phyloP scores from a whole-genome alignment of 2,797 vertebrate genomes.

The Neopelma chrysocephalum region DNA sequence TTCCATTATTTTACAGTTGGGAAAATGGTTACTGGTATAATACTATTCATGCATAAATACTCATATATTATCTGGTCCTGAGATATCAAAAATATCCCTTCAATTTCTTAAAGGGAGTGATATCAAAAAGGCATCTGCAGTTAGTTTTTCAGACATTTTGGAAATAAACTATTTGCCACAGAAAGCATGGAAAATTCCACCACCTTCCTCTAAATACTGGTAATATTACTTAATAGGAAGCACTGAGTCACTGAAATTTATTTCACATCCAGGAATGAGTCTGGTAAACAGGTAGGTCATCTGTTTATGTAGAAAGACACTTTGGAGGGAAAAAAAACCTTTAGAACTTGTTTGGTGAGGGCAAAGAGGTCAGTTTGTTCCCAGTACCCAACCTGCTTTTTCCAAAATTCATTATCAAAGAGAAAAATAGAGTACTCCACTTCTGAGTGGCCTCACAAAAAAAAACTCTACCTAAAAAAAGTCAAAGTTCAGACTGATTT shows the following conservation, averaged over 20 bases:
- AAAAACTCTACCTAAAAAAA: not conserved
- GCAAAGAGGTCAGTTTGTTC: not conserved
- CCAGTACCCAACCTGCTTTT: not conserved
- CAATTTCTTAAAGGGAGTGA: not conserved
- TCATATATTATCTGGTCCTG: not conserved
- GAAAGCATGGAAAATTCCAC: not conserved
- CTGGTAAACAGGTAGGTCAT: conserved; percentile 17
- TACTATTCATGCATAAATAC: not conserved
- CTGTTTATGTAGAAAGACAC: not conserved
- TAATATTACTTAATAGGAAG: conserved; percentile 7
- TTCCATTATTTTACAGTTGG: not conserved
- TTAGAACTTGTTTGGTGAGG: not conserved
- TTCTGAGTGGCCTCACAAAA: not conserved
- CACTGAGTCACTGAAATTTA: not conserved
- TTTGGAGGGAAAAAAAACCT: not conserved
- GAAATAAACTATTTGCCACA: not conserved
- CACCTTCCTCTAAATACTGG: not conserved
- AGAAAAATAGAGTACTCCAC: not conserved
- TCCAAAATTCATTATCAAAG: not conserved
- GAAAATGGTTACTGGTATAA: not conserved
- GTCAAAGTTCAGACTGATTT: not conserved
- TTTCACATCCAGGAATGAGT: not conserved
- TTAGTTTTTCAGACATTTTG: not conserved
- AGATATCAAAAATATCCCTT: not conserved
- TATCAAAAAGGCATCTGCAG: not conserved